A percentile compares a stretch with the other conserved stretches of the same genome.
phyloP scores from a whole-genome alignment of 92 coral and sea anemone species.

The Epizoanthus rinbou region DNA sequence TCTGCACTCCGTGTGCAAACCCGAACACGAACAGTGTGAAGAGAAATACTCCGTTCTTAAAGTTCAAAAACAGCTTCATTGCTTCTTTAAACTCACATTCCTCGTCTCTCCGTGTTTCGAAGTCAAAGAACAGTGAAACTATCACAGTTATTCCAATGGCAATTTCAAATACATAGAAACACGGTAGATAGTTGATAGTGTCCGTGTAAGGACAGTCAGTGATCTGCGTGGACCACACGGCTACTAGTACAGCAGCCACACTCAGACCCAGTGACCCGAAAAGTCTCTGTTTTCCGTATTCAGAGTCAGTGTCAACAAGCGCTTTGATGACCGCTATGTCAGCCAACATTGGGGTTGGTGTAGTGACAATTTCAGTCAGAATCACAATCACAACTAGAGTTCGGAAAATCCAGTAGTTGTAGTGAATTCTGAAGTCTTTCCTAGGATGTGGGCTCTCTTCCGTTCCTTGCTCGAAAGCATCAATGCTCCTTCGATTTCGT shows the following conservation, averaged over 20 bases:
- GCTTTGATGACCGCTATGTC: constrained; percentile 82
- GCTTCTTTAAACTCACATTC: constrained; percentile 59
- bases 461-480: constrained; percentile 28
- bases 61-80: constrained; percentile 65
- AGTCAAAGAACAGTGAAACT: constrained; percentile 74
- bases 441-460: constrained; percentile 62
- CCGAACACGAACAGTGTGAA: constrained; percentile 72
- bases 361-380: constrained; percentile 82
- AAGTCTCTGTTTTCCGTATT: constrained; percentile 79
- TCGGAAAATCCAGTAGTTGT: constrained; percentile 78
- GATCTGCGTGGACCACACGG: constrained; percentile 66
- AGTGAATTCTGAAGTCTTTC: constrained; percentile 71
- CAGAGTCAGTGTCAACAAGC: constrained; percentile 72
- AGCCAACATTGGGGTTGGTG: constrained; percentile 90
- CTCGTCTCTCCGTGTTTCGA: constrained; percentile 51
- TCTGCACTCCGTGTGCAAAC: constrained; percentile 77
- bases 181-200: constrained; percentile 78
- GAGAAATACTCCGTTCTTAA: constrained; percentile 76
- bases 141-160: constrained; percentile 77
- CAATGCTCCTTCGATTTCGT: constrained; percentile 28
- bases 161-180: constrained; percentile 77
- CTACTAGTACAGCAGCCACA: constrained; percentile 73
- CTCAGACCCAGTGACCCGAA: constrained; percentile 82
- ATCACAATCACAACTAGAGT: constrained; percentile 72
- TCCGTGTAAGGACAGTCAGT: constrained; percentile 72